phyloP scores from a whole-genome alignment of 2,797 vertebrate genomes.

The Natrix natrix region DNA sequence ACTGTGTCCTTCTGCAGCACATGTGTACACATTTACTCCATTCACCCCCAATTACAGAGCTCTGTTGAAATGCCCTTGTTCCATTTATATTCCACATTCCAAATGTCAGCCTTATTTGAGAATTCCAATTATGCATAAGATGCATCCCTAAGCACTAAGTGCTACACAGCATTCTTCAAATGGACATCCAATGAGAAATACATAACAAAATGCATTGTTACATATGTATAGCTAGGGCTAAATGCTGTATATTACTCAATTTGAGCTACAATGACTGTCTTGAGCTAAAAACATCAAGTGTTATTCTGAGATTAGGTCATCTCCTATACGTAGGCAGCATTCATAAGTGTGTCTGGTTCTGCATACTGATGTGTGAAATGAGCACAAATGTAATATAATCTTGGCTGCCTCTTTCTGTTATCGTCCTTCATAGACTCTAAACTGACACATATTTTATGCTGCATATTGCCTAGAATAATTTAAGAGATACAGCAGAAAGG shows the following conservation, averaged over 20 bases:
- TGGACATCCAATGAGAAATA: constrained; percentile 54
- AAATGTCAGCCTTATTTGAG: constrained; percentile 73
- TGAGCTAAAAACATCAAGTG: constrained; percentile 26
- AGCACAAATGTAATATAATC: constrained; percentile 23
- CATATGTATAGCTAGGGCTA: constrained; percentile 67
- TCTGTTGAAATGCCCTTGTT: constrained; percentile 69
- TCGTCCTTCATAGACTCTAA: constrained; percentile 24
- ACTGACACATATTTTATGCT: not conserved
- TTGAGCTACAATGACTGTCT: constrained; percentile 23
- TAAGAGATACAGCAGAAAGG: not conserved
- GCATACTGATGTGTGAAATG: constrained; percentile 12
- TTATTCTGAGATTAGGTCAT: constrained; percentile 30
- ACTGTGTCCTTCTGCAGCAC: constrained; percentile 65
- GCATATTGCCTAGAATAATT: not conserved
- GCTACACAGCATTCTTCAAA: constrained; percentile 72
- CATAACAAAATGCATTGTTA: constrained; percentile 70
- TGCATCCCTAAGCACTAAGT: constrained; percentile 73
- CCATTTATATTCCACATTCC: constrained; percentile 70
- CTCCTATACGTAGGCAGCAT: not conserved
- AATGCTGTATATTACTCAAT: constrained; percentile 62
- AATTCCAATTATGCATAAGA: constrained; percentile 68
- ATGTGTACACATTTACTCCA: constrained; percentile 67
- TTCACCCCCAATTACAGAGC: constrained; percentile 76
- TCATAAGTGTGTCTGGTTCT: constrained; percentile 24
- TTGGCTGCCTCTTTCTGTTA: constrained; percentile 31